A percentile compares a stretch with the other conserved stretches of the same genome.
Conservation (phyloP, 2,888 invertebrate species). For the Cremastinae sp. region DNA sequence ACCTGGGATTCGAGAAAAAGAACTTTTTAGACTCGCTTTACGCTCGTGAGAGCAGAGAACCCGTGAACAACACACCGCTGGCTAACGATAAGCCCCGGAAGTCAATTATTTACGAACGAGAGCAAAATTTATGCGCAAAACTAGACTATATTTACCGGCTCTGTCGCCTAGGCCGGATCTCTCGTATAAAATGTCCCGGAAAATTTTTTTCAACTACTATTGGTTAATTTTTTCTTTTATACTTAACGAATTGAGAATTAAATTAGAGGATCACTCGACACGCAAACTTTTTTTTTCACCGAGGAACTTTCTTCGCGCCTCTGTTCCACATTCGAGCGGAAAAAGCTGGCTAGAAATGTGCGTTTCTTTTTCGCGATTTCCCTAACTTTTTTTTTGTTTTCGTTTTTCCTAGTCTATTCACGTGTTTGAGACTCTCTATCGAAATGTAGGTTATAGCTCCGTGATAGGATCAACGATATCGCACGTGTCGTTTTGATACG, state of each 20-base stretch:
- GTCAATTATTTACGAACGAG: conserved; percentile 27
- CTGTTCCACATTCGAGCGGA: neutral
- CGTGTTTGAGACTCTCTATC: conserved; percentile 33
- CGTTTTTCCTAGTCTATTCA: conserved; percentile 6
- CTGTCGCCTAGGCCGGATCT: conserved; percentile 38
- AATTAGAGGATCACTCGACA: conserved; percentile 12
- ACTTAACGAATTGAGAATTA: neutral
- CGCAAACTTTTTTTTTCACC: conserved; percentile 17
- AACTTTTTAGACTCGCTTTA: too few relatives aligned
- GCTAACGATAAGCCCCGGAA: conserved; percentile 30
- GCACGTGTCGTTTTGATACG: conserved; percentile 24
- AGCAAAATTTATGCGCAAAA: conserved; percentile 35
- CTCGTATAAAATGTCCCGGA: neutral
- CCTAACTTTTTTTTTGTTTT: neutral
- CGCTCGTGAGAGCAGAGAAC: too few relatives aligned
- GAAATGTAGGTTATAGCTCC: conserved; percentile 33
- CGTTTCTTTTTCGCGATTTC: conserved; percentile 7
- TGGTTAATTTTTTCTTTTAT: neutral
- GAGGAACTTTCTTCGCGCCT: conserved; percentile 12
- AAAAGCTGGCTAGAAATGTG: conserved; percentile 1
- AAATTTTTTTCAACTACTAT: neutral
- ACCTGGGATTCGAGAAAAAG: too few relatives aligned
- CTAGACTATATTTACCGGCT: neutral
- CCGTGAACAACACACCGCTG: conserved; percentile 4
- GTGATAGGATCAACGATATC: conserved; percentile 13